phyloP scores from a whole-genome alignment of 1,140 invertebrate genomes.

The Danaus melanippus region DNA sequence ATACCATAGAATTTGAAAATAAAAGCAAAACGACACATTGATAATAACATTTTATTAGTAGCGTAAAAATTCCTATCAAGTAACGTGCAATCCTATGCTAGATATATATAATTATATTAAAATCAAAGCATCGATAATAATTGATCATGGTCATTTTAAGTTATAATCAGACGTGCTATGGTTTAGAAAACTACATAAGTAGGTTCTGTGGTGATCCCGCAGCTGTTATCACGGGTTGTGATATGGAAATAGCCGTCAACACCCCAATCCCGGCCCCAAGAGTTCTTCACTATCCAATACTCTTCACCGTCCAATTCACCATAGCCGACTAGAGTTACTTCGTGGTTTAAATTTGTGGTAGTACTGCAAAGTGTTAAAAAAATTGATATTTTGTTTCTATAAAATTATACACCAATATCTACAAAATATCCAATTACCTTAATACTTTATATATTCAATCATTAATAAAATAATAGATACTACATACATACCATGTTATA shows the following conservation, averaged over 20 bases:
- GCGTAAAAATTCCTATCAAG: conserved; percentile 15
- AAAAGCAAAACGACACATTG: conserved; percentile 1
- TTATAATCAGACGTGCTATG: too few species aligned
- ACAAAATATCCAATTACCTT: too few species aligned
- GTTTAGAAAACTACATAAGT: conserved; percentile 53
- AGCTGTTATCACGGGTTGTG: conserved; percentile 86
- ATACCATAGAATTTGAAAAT: background rate
- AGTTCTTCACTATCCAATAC: conserved; percentile 89
- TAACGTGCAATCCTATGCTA: conserved; percentile 24
- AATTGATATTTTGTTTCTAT: too few species aligned
- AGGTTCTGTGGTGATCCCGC: conserved; percentile 73
- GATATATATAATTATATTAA: conserved; percentile 1
- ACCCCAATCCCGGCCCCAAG: conserved; percentile 80
- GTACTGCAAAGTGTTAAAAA: conserved; percentile 18
- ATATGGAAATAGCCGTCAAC: conserved; percentile 86
- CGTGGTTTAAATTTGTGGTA: conserved; percentile 62
- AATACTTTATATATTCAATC: too few species aligned
- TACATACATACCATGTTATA: too few species aligned
- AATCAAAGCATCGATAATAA: too few species aligned
- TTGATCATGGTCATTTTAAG: too few species aligned
- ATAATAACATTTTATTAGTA: conserved; percentile 10
- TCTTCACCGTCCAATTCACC: conserved; percentile 70
- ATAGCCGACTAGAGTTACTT: conserved; percentile 75
- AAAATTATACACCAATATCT: too few species aligned
- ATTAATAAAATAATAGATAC: too few species aligned